Evolutionary conservation across 2,113 vertebrate species (phyloP).

Genomic region (Mungos mungo): DNA sequence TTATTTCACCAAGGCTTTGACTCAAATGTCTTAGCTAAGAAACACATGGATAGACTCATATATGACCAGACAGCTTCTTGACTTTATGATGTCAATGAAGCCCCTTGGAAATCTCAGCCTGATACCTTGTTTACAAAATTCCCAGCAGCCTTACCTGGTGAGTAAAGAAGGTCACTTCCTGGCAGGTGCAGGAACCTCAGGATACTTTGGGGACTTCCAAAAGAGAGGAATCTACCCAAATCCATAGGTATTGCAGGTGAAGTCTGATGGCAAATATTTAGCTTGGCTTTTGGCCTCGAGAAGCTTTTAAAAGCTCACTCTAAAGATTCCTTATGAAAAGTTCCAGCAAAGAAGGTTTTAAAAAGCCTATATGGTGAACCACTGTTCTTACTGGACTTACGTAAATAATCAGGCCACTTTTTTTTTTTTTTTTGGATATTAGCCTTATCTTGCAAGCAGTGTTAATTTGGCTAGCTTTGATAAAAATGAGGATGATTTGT

Average conservation of each 20-base stretch:
- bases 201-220: not conserved
- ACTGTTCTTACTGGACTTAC: not conserved
- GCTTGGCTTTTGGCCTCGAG: not conserved
- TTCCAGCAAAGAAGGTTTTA: not conserved
- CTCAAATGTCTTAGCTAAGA: not conserved
- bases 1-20: not conserved
- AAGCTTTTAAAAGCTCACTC: not conserved
- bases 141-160: not conserved
- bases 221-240: not conserved
- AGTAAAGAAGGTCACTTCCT: not conserved
- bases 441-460: not conserved
- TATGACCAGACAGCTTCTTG: not conserved
- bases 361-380: not conserved
- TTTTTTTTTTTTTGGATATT: not conserved
- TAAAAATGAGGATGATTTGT: not conserved
- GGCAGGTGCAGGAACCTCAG: not conserved
- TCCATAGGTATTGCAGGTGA: not conserved
- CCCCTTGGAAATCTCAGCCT: not conserved
- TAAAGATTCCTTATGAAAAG: not conserved
- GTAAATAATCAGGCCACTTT: not conserved
- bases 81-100: not conserved
- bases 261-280: not conserved
- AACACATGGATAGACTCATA: not conserved
- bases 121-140: not conserved
- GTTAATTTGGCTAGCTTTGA: not conserved